A percentile compares a stretch with the other conserved stretches of the same genome.
phyloP scores from a whole-genome alignment of 2,888 invertebrate species.

The Fragum whitleyi region DNA sequence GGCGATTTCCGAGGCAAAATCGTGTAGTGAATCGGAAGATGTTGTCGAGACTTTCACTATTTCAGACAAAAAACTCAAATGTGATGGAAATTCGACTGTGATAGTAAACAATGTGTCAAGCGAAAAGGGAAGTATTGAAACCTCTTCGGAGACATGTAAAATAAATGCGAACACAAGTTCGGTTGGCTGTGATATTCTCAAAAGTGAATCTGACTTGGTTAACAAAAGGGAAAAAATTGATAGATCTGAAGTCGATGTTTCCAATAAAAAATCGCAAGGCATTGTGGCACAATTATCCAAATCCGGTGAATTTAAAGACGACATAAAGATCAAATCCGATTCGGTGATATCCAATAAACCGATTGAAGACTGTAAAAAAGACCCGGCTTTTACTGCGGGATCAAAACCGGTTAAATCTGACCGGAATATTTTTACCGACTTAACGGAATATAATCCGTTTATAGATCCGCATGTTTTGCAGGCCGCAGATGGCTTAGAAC shows the following conservation, averaged over 20 bases:
- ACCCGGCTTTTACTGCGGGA: background rate
- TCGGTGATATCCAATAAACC: background rate
- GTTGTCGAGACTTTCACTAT: constrained; percentile 36
- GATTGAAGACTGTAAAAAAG: background rate
- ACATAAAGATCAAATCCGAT: constrained; percentile 14
- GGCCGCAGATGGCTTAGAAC: constrained; percentile 80
- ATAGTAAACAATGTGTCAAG: background rate
- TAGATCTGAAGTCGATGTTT: background rate
- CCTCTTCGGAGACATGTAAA: constrained; percentile 21
- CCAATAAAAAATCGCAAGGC: background rate
- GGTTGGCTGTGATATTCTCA: constrained; percentile 3
- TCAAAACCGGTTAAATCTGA: constrained; percentile 16
- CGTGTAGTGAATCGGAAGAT: constrained; percentile 43
- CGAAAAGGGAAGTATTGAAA: background rate
- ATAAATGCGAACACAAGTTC: constrained; percentile 21
- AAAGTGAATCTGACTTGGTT: background rate
- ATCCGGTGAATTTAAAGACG: background rate
- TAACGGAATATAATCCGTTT: constrained; percentile 75
- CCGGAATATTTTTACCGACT: constrained; percentile 57
- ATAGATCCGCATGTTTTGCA: constrained; percentile 79
- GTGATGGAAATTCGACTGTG: constrained; percentile 14
- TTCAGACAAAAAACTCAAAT: background rate
- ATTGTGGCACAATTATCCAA: background rate
- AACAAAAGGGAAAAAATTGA: background rate
- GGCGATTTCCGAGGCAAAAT: constrained; percentile 52